A percentile compares a stretch with the other conserved stretches of the same genome.
phyloP scores from a whole-genome alignment of 2,888 invertebrate genomes.

The Agrochola litura region DNA sequence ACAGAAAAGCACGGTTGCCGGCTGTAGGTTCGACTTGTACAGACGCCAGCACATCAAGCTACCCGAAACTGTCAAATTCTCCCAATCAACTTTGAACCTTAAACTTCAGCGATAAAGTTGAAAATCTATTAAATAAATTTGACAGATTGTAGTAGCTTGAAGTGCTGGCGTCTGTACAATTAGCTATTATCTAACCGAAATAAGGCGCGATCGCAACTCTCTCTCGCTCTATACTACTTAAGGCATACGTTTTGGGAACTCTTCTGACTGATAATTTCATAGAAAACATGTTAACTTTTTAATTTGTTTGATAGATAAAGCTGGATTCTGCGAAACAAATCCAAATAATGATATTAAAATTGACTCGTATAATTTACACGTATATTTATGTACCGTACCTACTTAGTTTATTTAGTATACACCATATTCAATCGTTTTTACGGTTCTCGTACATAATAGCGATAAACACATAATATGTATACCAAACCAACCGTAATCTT shows the following conservation, averaged over 20 bases:
- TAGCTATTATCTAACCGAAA: neutral
- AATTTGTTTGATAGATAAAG: neutral
- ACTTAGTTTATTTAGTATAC: neutral
- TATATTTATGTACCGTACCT: neutral
- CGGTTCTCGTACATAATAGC: neutral
- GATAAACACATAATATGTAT: slow-evolving; percentile 13
- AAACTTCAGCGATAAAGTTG: no score
- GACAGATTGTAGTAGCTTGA: no score
- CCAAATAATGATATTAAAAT: neutral
- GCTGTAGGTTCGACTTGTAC: neutral
- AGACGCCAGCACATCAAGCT: no score
- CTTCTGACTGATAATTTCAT: neutral
- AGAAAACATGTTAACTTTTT: neutral
- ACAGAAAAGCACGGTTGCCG: neutral
- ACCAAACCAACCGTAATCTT: slow-evolving; percentile 45
- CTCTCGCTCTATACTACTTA: neutral
- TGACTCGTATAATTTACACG: neutral
- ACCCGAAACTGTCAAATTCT: no score
- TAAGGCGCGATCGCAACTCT: neutral
- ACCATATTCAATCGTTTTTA: neutral
- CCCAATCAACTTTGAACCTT: no score
- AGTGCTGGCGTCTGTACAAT: no score
- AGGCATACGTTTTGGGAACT: neutral
- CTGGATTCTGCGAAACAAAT: neutral
- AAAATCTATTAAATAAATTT: no score